Percentiles rank a stretch among this genome's conserved stretches.
Evolutionary conservation across 2,888 invertebrate species (phyloP).

Genomic region (Hypercompe scribonia): DNA sequence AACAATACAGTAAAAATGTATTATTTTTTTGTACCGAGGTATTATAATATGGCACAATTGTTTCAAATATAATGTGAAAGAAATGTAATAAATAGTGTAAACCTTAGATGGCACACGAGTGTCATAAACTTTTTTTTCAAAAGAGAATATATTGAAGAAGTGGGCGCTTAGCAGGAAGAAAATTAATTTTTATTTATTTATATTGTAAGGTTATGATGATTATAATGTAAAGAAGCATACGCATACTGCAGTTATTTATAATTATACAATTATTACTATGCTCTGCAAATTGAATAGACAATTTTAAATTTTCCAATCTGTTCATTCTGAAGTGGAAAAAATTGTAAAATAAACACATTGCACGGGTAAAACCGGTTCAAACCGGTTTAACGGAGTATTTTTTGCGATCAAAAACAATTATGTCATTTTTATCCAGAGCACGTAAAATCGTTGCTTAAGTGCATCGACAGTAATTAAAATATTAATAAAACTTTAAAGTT

Average conservation of each 20-base stretch:
- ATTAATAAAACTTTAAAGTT: slow-evolving; percentile 14
- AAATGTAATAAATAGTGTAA: background rate
- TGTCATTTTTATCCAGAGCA: slow-evolving; percentile 29
- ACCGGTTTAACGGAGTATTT: slow-evolving; percentile 20
- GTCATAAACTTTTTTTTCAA: background rate
- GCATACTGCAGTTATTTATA: slow-evolving; percentile 36
- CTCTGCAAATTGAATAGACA: slow-evolving; percentile 24
- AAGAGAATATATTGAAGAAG: slow-evolving; percentile 11
- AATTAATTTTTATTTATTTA: slow-evolving; percentile 20
- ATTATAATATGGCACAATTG: slow-evolving; percentile 17
- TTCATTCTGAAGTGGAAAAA: slow-evolving; percentile 19
- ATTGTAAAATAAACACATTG: slow-evolving; percentile 28
- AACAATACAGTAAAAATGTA: slow-evolving; percentile 12
- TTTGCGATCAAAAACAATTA: slow-evolving; percentile 22
- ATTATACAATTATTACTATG: slow-evolving; percentile 28
- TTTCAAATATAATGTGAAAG: background rate
- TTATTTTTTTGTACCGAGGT: slow-evolving; percentile 13
- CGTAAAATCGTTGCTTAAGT: slow-evolving; percentile 34
- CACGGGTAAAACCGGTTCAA: slow-evolving; percentile 25
- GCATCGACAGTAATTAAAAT: slow-evolving; percentile 33
- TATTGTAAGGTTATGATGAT: slow-evolving; percentile 34
- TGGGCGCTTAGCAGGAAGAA: slow-evolving; percentile 42
- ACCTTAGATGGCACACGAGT: background rate
- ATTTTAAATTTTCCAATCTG: slow-evolving; percentile 16
- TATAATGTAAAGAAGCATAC: slow-evolving; percentile 43